phyloP scores from a whole-genome alignment of 2,888 invertebrate genomes.

The Polydrusus tereticollis region DNA sequence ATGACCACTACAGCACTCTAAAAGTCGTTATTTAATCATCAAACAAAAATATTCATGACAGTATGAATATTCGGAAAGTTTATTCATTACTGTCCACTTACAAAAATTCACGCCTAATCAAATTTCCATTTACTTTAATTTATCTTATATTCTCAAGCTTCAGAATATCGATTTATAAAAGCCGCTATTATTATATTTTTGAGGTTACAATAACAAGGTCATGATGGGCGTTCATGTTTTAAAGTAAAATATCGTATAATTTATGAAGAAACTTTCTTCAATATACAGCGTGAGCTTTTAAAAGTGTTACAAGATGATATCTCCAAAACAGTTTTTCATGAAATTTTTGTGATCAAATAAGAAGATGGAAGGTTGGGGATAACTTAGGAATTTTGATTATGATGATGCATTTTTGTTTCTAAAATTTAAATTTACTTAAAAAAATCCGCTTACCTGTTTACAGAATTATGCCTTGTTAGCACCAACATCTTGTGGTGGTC shows the following conservation, averaged over 20 bases:
- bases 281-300: no score
- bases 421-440: no score
- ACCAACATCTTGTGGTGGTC: no score
- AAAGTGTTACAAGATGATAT: no score
- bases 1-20: constrained; percentile 7
- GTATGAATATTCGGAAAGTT: constrained; percentile 18
- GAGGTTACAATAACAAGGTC: neutral
- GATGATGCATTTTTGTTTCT: no score
- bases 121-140: constrained; percentile 24
- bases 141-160: constrained; percentile 10
- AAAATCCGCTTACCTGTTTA: no score
- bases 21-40: constrained; percentile 27
- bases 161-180: constrained; percentile 8
- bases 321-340: no score
- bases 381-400: no score
- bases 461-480: no score
- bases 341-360: no score
- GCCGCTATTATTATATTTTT: neutral
- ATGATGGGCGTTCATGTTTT: neutral
- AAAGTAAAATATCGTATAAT: neutral
- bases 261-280: no score
- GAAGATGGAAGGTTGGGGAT: no score
- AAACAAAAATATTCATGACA: constrained; percentile 27
- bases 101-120: constrained; percentile 33
- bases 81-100: constrained; percentile 27